These are phyloP conservation scores for Lycophotia porphyrea DNA, from an alignment of 2,888 invertebrate genomes.

Conservation along the genomic window DNA sequence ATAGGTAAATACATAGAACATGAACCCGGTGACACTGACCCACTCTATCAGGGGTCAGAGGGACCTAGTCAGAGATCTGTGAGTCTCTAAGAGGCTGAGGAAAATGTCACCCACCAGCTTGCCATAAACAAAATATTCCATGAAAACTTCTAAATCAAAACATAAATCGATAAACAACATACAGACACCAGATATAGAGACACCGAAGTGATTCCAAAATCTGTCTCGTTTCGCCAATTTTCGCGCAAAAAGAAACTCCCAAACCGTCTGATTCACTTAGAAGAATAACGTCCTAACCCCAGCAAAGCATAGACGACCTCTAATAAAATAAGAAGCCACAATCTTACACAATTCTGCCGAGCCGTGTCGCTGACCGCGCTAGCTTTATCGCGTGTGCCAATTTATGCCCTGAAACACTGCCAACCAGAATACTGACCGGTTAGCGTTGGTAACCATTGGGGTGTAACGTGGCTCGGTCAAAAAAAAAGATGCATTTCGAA, in stretches of 20 bases:
- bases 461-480: slow-evolving; percentile 1
- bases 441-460: slow-evolving; percentile 9
- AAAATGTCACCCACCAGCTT: background rate
- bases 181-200: no score
- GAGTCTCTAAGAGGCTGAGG: no score
- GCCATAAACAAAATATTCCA: background rate
- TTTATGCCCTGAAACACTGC: slow-evolving; percentile 57
- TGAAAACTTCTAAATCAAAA: background rate
- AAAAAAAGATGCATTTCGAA: background rate
- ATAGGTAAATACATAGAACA: no score
- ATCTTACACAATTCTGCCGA: slow-evolving; percentile 42
- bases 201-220: background rate
- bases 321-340: slow-evolving; percentile 56
- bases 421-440: slow-evolving; percentile 49
- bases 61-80: no score
- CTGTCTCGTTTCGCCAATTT: background rate
- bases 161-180: background rate
- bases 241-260: background rate
- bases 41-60: background rate
- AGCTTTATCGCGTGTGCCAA: slow-evolving; percentile 59
- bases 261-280: slow-evolving; percentile 22
- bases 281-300: slow-evolving; percentile 17
- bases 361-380: slow-evolving; percentile 49
- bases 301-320: slow-evolving; percentile 10
- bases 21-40: background rate